Conservation (phyloP, 1,140 invertebrate species). For the Papilio helenus region DNA sequence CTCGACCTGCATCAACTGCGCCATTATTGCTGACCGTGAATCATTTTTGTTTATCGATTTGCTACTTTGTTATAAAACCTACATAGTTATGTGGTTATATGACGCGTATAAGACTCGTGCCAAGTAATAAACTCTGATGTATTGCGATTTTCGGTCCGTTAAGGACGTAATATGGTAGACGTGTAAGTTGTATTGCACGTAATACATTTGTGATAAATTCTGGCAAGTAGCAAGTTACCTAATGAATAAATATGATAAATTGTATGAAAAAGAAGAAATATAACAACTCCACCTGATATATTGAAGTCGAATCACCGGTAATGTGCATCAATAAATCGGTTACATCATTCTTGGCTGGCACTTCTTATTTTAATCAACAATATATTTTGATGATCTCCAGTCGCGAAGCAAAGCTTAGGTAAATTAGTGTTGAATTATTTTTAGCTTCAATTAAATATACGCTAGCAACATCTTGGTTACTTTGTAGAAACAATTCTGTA, state of each 20-base stretch:
- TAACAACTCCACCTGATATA: background rate
- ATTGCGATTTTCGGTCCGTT: background rate
- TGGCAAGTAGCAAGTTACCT: background rate
- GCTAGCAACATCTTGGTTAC: background rate
- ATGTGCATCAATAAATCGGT: background rate
- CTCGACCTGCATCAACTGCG: slow-evolving; percentile 56
- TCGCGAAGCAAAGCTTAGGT: background rate
- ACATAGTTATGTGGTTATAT: slow-evolving; percentile 7
- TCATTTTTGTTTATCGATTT: slow-evolving; percentile 40
- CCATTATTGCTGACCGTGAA: slow-evolving; percentile 38
- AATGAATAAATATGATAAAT: background rate
- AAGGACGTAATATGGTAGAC: background rate
- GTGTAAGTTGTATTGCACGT: background rate
- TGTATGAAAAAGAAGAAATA: background rate
- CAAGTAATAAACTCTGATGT: slow-evolving; percentile 28
- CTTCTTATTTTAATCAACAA: background rate
- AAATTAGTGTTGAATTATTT: background rate
- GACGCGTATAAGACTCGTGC: slow-evolving; percentile 25
- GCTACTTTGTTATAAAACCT: slow-evolving; percentile 35
- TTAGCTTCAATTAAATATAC: background rate
- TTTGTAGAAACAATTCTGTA: background rate
- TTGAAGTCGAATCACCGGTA: background rate
- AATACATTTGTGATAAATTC: background rate
- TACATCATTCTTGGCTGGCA: background rate
- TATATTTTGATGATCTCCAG: no score